Percentiles rank a stretch among this genome's conserved stretches.
Conservation (phyloP, 2,797 vertebrate species). For the Dipus sagitta region DNA sequence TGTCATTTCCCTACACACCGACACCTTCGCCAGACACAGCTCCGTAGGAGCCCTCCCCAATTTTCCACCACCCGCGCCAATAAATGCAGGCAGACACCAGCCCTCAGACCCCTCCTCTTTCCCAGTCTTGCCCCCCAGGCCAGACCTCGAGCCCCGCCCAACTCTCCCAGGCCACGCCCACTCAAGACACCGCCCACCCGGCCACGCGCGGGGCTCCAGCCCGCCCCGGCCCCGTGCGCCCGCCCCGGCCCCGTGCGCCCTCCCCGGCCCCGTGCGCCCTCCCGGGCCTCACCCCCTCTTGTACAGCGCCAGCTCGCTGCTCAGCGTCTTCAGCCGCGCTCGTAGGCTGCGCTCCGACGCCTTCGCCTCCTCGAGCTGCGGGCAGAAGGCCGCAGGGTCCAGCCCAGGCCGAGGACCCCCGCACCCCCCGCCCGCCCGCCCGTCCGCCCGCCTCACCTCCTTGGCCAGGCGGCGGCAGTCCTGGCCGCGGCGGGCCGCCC, state of each 20-base stretch:
- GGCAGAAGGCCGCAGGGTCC: not conserved
- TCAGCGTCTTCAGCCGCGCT: slow-evolving; percentile 92
- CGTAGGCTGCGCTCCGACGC: slow-evolving; percentile 92
- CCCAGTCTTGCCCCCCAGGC: too few species aligned
- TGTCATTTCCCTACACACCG: not conserved
- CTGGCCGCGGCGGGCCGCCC: slow-evolving; percentile 89
- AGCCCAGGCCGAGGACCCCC: not conserved
- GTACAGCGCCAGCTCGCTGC: slow-evolving; percentile 91
- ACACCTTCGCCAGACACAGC: not conserved
- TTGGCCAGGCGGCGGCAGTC: slow-evolving; percentile 92
- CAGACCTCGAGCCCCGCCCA: not conserved
- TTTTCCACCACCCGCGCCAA: not conserved
- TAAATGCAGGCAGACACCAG: not conserved
- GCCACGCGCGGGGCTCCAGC: not conserved
- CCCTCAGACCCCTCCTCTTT: not conserved
- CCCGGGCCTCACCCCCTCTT: slow-evolving; percentile 90
- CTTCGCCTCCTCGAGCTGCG: slow-evolving; percentile 92
- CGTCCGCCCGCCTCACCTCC: slow-evolving; percentile 87
- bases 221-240: not conserved
- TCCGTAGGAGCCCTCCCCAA: not conserved
- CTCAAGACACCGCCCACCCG: too few species aligned
- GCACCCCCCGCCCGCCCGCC: not conserved
- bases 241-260: not conserved
- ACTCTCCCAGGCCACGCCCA: not conserved
- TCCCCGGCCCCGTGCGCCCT: not conserved